phyloP scores from a whole-genome alignment of 2,113 vertebrate genomes.

The Xiphias gladius region DNA sequence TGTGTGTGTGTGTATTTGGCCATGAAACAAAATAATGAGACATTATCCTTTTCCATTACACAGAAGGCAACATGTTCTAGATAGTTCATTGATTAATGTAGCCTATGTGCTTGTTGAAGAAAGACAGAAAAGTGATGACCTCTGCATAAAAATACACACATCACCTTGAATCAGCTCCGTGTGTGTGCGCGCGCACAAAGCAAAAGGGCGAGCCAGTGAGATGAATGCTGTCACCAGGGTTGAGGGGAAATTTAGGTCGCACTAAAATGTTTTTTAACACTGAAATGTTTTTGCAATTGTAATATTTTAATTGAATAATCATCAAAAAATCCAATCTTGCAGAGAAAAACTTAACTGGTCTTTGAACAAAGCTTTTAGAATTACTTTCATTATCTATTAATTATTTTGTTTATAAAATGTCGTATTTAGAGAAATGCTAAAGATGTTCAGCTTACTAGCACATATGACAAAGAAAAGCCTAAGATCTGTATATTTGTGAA shows the following conservation, averaged over 20 bases:
- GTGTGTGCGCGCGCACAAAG: background rate
- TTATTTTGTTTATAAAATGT: background rate
- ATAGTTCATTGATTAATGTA: constrained; percentile 53
- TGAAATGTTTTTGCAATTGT: background rate
- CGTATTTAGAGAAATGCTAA: background rate
- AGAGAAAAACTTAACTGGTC: background rate
- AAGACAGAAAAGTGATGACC: constrained; percentile 17
- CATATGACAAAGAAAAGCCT: too few relatives aligned
- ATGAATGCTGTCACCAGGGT: too few relatives aligned
- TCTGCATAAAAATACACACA: constrained; percentile 24
- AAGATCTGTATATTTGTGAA: background rate
- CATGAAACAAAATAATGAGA: constrained; percentile 31
- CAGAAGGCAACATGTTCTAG: constrained; percentile 21
- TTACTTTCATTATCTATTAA: background rate
- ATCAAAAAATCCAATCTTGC: background rate
- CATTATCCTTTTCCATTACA: constrained; percentile 29
- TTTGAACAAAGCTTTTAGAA: background rate
- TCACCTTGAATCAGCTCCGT: background rate
- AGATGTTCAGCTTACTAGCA: background rate
- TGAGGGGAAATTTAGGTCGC: too few relatives aligned
- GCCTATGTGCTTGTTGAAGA: constrained; percentile 25
- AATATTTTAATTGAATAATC: background rate
- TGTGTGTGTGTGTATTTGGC: constrained; percentile 8
- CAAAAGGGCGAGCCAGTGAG: background rate
- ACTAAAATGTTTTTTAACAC: background rate